Conservation (phyloP, 2,797 vertebrate genomes). For the Sphenodon punctatus region DNA sequence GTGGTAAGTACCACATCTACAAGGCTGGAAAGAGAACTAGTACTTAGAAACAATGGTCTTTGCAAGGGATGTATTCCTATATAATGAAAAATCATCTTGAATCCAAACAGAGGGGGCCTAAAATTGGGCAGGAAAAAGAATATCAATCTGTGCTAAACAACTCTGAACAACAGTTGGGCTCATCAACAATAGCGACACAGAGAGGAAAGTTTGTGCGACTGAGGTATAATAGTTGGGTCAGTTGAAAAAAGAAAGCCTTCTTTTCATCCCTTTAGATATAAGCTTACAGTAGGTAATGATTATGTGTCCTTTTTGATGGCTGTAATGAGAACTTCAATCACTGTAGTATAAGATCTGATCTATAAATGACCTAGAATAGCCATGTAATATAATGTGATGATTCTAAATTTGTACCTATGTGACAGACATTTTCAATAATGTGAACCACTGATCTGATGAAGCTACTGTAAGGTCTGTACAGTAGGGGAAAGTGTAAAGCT, state of each 20-base stretch:
- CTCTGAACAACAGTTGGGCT: slow-evolving; percentile 53
- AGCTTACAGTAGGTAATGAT: slow-evolving; percentile 88
- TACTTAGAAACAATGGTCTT: slow-evolving; percentile 65
- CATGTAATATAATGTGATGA: slow-evolving; percentile 94
- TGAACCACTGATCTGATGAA: slow-evolving; percentile 88
- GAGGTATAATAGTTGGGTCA: slow-evolving; percentile 67
- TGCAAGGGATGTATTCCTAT: slow-evolving; percentile 59
- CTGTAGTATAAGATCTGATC: slow-evolving; percentile 90
- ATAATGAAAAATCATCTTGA: slow-evolving; percentile 25
- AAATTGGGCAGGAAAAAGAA: slow-evolving; percentile 23
- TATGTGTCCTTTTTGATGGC: slow-evolving; percentile 91
- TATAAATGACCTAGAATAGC: slow-evolving; percentile 98
- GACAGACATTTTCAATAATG: slow-evolving; percentile 91
- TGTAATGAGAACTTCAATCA: slow-evolving; percentile 93
- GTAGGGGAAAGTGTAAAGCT: slow-evolving; percentile 84
- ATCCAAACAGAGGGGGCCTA: slow-evolving; percentile 26
- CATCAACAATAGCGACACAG: slow-evolving; percentile 45
- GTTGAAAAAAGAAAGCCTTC: slow-evolving; percentile 71
- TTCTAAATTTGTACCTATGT: slow-evolving; percentile 90
- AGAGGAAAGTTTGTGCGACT: slow-evolving; percentile 66
- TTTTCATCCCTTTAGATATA: slow-evolving; percentile 86
- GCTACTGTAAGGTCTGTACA: slow-evolving; percentile 87
- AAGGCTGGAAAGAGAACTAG: slow-evolving; percentile 69
- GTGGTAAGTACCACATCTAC: slow-evolving; percentile 76
- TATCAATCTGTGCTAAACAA: slow-evolving; percentile 48